These are phyloP conservation scores for Calliphora vicina DNA, from an alignment of 1,140 invertebrate genomes.

Conservation along the genomic window DNA sequence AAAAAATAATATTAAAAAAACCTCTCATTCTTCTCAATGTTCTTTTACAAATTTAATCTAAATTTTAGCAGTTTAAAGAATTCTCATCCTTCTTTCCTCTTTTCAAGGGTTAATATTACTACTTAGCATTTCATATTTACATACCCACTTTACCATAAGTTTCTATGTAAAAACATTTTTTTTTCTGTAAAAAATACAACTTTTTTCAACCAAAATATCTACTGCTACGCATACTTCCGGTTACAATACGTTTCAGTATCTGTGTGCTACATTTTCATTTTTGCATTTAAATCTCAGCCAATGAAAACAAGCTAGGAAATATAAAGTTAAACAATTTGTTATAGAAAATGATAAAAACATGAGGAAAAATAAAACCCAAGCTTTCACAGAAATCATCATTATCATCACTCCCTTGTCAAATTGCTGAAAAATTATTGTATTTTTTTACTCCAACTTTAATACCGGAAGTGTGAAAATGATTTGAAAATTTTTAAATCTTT, in stretches of 20 bases:
- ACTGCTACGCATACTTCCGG: neutral
- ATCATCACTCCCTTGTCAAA: neutral
- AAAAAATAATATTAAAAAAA: too few relatives aligned
- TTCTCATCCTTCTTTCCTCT: too few relatives aligned
- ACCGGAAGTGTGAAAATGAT: neutral
- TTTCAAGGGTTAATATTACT: too few relatives aligned
- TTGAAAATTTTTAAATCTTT: neutral
- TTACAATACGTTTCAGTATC: neutral
- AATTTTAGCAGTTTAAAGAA: too few relatives aligned
- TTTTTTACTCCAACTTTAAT: neutral
- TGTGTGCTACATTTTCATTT: neutral
- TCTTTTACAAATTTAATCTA: too few relatives aligned
- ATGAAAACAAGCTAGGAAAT: neutral
- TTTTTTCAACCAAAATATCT: neutral
- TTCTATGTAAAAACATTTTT: neutral
- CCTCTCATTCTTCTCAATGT: too few relatives aligned
- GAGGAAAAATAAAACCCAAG: neutral
- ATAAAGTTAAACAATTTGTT: neutral
- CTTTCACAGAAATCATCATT: neutral
- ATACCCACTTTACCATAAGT: neutral
- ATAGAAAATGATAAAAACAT: neutral
- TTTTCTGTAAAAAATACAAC: too few relatives aligned
- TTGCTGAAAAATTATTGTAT: too few relatives aligned
- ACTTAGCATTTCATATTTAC: neutral
- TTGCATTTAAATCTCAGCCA: neutral